Percentiles rank a stretch among this genome's conserved stretches.
phyloP scores from a whole-genome alignment of 1,140 invertebrate genomes.

The Sipha flava region DNA sequence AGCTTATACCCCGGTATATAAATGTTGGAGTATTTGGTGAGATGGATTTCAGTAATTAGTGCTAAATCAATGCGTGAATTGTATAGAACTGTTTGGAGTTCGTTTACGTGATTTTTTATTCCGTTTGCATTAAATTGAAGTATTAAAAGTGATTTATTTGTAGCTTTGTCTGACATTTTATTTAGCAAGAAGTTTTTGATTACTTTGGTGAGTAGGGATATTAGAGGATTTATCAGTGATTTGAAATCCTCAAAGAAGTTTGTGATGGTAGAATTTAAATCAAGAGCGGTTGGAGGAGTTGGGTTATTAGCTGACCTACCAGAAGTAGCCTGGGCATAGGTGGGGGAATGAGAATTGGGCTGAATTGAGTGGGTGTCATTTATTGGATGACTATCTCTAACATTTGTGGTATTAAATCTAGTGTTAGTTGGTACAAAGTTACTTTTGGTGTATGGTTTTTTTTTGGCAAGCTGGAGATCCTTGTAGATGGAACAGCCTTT shows the following conservation, averaged over 20 bases:
- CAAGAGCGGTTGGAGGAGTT: not conserved
- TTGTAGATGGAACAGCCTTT: too few relatives aligned
- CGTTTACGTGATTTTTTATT: not conserved
- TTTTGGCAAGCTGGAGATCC: too few relatives aligned
- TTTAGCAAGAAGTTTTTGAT: not conserved
- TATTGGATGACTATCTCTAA: not conserved
- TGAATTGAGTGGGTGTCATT: not conserved
- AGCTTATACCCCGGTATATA: not conserved
- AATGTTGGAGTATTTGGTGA: not conserved
- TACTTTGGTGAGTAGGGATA: not conserved
- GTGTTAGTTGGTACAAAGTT: not conserved
- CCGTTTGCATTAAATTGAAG: not conserved
- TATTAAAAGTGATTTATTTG: not conserved
- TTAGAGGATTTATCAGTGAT: not conserved
- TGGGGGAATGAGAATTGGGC: not conserved
- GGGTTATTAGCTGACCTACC: not conserved
- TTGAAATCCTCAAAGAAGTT: not conserved
- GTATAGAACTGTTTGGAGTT: not conserved
- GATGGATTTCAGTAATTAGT: not conserved
- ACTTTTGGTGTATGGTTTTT: not conserved
- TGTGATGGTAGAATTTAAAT: not conserved
- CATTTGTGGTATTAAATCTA: not conserved
- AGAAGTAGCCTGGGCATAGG: not conserved
- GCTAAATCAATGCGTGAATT: not conserved
- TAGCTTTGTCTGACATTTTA: not conserved